Evolutionary conservation across 1,140 invertebrate genomes (phyloP).

Genomic region (Drosophila kohkoa): DNA sequence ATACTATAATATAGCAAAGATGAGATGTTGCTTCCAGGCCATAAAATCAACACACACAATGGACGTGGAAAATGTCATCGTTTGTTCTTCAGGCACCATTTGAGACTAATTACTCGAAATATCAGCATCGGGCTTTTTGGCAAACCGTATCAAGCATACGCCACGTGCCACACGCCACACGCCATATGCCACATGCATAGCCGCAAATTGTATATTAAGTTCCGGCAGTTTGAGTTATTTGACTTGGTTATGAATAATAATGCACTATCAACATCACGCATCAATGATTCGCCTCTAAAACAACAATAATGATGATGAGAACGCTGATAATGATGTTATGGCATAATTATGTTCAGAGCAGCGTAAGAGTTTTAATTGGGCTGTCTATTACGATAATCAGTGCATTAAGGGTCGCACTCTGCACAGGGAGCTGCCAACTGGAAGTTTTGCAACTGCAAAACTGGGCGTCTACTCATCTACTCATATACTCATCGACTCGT

Average conservation of each 20-base stretch:
- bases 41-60: slow-evolving; percentile 42
- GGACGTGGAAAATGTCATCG: slow-evolving; percentile 29
- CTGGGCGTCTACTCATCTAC: slow-evolving; percentile 2
- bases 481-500: slow-evolving; percentile 38
- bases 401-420: slow-evolving; percentile 30
- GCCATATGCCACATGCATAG: slow-evolving; percentile 29
- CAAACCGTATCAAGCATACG: slow-evolving; percentile 54
- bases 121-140: slow-evolving; percentile 26
- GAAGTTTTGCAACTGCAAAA: slow-evolving; percentile 21
- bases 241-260: slow-evolving; percentile 49
- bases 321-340: slow-evolving; percentile 15
- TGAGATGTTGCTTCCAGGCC: slow-evolving; percentile 35
- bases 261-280: slow-evolving; percentile 61
- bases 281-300: slow-evolving; percentile 38
- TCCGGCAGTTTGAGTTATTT: slow-evolving; percentile 20
- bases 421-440: background rate
- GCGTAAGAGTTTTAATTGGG: slow-evolving; percentile 79
- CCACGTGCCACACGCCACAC: slow-evolving; percentile 49
- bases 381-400: slow-evolving; percentile 71
- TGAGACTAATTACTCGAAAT: slow-evolving; percentile 56
- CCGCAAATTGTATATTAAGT: slow-evolving; percentile 15
- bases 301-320: slow-evolving; percentile 24
- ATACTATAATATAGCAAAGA: too few species aligned
- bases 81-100: slow-evolving; percentile 20
- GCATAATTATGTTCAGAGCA: slow-evolving; percentile 68